Conservation (phyloP, 2,888 invertebrate genomes). For the Parnassius apollo region DNA sequence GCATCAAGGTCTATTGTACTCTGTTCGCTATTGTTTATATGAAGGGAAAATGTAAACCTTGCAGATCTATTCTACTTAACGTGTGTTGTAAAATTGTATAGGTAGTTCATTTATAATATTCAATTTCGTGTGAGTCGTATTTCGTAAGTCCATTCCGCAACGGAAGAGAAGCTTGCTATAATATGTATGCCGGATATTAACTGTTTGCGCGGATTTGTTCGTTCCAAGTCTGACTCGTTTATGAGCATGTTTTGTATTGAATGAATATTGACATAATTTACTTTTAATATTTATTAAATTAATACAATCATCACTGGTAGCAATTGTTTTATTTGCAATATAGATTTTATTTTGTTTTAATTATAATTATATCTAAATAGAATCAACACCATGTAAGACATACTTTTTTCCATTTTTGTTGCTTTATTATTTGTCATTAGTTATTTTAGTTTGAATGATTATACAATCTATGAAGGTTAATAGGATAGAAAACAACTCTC, state of each 20-base stretch:
- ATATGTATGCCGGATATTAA: conserved; percentile 29
- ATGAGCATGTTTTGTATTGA: conserved; percentile 2
- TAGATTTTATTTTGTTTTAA: no score
- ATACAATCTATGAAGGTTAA: no score
- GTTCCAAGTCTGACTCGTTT: conserved; percentile 4
- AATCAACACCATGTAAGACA: no score
- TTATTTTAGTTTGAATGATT: no score
- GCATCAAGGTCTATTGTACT: conserved; percentile 32
- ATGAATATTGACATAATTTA: neutral
- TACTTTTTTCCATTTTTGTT: no score
- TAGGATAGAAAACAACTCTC: no score
- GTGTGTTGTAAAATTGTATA: neutral
- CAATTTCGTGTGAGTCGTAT: conserved; percentile 20
- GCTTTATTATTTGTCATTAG: no score
- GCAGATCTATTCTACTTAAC: conserved; percentile 4
- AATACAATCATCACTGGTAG: no score
- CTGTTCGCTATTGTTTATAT: conserved; percentile 25
- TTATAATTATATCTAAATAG: no score
- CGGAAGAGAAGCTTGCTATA: conserved; percentile 27
- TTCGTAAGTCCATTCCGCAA: conserved; percentile 22
- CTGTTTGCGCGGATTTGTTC: conserved; percentile 19
- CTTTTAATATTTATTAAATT: no score
- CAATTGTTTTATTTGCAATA: no score
- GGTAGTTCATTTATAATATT: conserved; percentile 10
- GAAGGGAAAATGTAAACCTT: conserved; percentile 22